Conservation (phyloP, 2,113 vertebrate species). For the Melospiza georgiana region DNA sequence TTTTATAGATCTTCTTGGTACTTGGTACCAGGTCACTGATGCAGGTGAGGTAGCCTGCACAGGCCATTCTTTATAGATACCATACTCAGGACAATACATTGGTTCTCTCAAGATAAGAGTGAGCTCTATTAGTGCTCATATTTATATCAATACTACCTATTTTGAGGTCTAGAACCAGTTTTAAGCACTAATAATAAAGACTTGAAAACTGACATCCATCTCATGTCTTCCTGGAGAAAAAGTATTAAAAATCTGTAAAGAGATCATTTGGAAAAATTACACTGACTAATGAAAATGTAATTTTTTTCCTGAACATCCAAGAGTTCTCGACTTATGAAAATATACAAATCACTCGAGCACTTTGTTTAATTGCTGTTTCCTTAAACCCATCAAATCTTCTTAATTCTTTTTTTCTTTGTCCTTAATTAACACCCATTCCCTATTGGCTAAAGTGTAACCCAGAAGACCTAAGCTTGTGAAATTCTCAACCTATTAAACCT, state of each 20-base stretch:
- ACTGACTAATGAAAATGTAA: background rate
- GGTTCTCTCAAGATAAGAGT: background rate
- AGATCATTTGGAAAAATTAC: background rate
- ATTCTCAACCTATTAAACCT: slow-evolving; percentile 44
- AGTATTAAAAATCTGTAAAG: slow-evolving; percentile 21
- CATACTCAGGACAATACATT: background rate
- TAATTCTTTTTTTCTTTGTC: slow-evolving; percentile 52
- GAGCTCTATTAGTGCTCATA: background rate
- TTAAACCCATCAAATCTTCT: slow-evolving; percentile 63
- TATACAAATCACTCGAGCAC: slow-evolving; percentile 50
- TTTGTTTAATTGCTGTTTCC: slow-evolving; percentile 64
- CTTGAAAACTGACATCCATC: background rate
- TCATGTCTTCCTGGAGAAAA: background rate
- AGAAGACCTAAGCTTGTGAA: slow-evolving; percentile 46
- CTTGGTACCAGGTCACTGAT: background rate
- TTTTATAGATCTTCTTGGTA: background rate
- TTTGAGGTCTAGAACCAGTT: background rate
- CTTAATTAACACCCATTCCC: slow-evolving; percentile 63
- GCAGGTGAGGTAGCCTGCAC: background rate
- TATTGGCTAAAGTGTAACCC: slow-evolving; percentile 19
- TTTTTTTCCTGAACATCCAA: slow-evolving; percentile 19
- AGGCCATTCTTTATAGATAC: background rate
- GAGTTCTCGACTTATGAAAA: slow-evolving; percentile 53
- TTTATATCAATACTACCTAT: background rate
- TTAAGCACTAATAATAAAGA: background rate